Conservation (phyloP, 2,113 vertebrate species). For the Catharus fuscescens region DNA sequence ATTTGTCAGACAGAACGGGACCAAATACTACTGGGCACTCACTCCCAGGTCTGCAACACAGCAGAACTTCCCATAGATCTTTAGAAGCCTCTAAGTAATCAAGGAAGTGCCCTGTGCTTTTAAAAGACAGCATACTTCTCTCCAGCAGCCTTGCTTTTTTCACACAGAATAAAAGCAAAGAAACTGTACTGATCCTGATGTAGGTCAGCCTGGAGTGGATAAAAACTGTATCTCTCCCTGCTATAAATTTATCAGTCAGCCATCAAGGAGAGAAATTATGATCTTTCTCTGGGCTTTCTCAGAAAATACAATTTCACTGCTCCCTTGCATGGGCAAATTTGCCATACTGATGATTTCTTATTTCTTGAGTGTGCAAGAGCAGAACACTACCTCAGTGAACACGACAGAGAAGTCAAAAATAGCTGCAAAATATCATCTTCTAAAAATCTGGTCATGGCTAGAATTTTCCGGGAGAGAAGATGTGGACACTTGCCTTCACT, state of each 20-base stretch:
- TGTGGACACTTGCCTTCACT: not conserved
- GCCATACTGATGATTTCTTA: not conserved
- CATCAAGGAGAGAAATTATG: not conserved
- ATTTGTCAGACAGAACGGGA: not conserved
- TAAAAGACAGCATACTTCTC: not conserved
- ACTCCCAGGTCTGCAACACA: not conserved
- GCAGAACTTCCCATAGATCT: not conserved
- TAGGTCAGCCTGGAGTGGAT: not conserved
- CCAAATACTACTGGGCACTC: not conserved
- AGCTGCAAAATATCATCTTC: not conserved
- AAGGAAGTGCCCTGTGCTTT: not conserved
- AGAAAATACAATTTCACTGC: not conserved
- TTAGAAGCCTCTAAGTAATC: not conserved
- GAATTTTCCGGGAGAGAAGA: conserved; percentile 11
- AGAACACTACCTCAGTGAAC: not conserved
- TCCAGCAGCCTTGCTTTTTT: not conserved
- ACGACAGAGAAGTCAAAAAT: not conserved
- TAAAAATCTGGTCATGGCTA: not conserved
- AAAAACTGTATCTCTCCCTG: not conserved
- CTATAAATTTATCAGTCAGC: not conserved
- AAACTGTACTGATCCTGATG: not conserved
- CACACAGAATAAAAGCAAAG: not conserved
- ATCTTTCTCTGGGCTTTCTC: not conserved
- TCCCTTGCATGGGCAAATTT: not conserved
- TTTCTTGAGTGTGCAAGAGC: not conserved